Percentiles rank a stretch among this genome's conserved stretches.
Conservation (phyloP, 2,888 invertebrate genomes). For the Sclerodermus sp. region DNA sequence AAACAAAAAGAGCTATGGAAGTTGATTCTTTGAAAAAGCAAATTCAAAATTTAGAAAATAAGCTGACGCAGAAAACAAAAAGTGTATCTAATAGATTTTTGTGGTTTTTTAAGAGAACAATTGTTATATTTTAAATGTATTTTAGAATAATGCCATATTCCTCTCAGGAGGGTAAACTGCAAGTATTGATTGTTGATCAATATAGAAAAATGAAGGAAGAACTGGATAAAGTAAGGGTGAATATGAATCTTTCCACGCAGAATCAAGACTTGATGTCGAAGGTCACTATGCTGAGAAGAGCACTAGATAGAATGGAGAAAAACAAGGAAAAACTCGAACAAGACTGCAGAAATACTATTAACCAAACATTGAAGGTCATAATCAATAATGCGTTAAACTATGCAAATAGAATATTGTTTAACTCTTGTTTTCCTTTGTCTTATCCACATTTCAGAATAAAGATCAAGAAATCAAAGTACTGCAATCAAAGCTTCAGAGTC, state of each 20-base stretch:
- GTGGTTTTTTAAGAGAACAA: constrained; percentile 1
- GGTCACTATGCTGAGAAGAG: constrained; percentile 23
- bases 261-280: constrained; percentile 33
- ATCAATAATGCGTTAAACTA: neutral
- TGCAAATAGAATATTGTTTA: neutral
- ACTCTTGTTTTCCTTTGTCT: too few species aligned
- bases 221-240: constrained; percentile 36
- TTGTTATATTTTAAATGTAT: neutral
- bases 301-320: constrained; percentile 11
- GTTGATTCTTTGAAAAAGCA: constrained; percentile 30
- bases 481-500: constrained; percentile 38
- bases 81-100: constrained; percentile 30
- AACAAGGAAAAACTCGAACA: constrained; percentile 28
- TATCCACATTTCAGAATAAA: constrained; percentile 34
- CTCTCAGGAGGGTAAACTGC: constrained; percentile 40
- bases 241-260: constrained; percentile 37
- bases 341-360: constrained; percentile 43
- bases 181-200: constrained; percentile 37
- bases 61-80: constrained; percentile 35
- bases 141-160: constrained; percentile 7
- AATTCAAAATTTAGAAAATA: constrained; percentile 37
- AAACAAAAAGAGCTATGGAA: constrained; percentile 23
- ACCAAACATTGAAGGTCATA: constrained; percentile 37
- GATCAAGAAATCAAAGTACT: constrained; percentile 38
- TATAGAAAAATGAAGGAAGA: constrained; percentile 42